Conservation (phyloP, 2,888 invertebrate genomes). For the Melipona beecheii region DNA sequence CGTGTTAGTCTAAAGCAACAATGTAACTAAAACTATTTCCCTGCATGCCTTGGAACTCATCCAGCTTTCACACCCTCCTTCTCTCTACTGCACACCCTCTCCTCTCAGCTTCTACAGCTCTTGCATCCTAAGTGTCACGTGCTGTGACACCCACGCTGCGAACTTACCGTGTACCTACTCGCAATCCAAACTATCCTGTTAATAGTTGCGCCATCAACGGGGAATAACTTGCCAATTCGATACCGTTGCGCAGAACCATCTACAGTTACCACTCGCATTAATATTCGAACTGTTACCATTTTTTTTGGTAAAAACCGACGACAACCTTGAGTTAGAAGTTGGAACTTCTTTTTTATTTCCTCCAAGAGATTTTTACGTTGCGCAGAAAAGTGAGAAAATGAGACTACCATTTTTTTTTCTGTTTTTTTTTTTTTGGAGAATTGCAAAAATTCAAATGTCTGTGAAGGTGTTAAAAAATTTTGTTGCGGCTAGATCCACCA, state of each 20-base stretch:
- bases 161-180: constrained; percentile 5
- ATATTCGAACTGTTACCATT: too few relatives aligned
- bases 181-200: constrained; percentile 11
- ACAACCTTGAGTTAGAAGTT: too few relatives aligned
- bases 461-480: too few relatives aligned
- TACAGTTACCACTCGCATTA: background rate
- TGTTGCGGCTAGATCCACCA: too few relatives aligned
- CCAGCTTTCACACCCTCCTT: constrained; percentile 57
- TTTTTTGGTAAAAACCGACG: too few relatives aligned
- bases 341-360: too few relatives aligned
- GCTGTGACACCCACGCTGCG: constrained; percentile 13
- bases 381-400: too few relatives aligned
- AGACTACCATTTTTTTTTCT: too few relatives aligned
- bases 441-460: too few relatives aligned
- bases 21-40: constrained; percentile 26
- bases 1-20: background rate
- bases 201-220: constrained; percentile 1
- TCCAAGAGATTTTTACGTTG: too few relatives aligned
- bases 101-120: constrained; percentile 36
- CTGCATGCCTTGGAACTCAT: constrained; percentile 69
- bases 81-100: constrained; percentile 18
- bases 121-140: constrained; percentile 36
- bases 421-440: too few relatives aligned
- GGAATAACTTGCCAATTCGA: constrained; percentile 23
- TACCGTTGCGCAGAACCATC: background rate